These are phyloP conservation scores for Pocillopora damicornis DNA, from an alignment of 64 coral and sea anemone genomes.

Conservation along the genomic window DNA sequence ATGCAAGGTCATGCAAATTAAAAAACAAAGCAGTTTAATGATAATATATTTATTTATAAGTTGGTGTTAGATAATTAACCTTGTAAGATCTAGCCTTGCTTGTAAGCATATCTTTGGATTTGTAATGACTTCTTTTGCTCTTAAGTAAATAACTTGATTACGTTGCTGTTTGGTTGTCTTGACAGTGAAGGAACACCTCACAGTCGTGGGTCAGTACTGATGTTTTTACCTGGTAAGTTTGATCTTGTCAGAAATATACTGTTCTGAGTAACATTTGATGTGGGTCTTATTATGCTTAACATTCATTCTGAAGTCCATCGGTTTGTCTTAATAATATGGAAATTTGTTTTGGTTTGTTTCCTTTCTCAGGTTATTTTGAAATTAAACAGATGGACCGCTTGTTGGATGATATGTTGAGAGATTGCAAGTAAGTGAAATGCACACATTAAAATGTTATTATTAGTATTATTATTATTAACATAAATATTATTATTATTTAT, in stretches of 20 bases:
- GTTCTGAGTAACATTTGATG: background rate
- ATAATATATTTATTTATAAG: no score
- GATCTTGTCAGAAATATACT: background rate
- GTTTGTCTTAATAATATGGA: no score
- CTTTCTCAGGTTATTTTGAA: slow-evolving; percentile 51
- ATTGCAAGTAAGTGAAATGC: slow-evolving; percentile 41
- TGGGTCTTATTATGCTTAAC: background rate
- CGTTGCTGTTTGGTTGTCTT: background rate
- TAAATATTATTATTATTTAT: no score
- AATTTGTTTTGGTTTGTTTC: background rate
- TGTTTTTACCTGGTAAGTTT: slow-evolving; percentile 85
- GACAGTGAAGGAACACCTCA: background rate
- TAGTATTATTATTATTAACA: no score
- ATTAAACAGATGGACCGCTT: slow-evolving; percentile 62
- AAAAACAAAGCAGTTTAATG: no score
- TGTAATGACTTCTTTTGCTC: no score
- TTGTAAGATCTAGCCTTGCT: no score
- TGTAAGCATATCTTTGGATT: no score
- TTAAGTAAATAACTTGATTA: background rate
- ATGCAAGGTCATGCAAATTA: no score
- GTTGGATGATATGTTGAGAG: slow-evolving; percentile 45
- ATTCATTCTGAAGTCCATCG: background rate
- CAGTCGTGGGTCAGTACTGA: slow-evolving; percentile 70
- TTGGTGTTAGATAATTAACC: no score
- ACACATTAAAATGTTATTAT: background rate